A percentile compares a stretch with the other conserved stretches of the same genome.
Evolutionary conservation across 2,113 vertebrate species (phyloP).

Genomic region (Mormyrus iriodes): DNA sequence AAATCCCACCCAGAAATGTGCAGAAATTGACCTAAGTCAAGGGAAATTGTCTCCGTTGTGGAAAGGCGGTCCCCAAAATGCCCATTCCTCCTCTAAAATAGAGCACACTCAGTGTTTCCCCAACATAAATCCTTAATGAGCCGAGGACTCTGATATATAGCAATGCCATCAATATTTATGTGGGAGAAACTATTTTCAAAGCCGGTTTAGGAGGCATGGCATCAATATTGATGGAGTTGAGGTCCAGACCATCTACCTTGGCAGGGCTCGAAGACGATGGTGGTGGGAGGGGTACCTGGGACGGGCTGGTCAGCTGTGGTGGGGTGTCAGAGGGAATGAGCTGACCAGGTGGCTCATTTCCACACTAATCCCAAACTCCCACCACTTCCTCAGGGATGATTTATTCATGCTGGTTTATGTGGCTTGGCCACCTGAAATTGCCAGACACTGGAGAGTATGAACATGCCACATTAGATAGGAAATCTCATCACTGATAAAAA

Average conservation of each 20-base stretch:
- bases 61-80: conserved; percentile 40
- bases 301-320: conserved; percentile 38
- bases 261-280: conserved; percentile 43
- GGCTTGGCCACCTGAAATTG: not conserved
- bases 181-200: conserved; percentile 59
- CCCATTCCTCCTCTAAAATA: conserved; percentile 26
- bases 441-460: not conserved
- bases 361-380: not conserved
- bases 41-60: not conserved
- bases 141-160: conserved; percentile 50
- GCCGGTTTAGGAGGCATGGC: conserved; percentile 52
- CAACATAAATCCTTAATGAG: conserved; percentile 63
- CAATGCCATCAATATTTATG: conserved; percentile 68
- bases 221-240: conserved; percentile 69
- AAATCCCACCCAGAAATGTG: not conserved
- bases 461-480: not conserved
- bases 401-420: conserved; percentile 12
- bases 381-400: not conserved
- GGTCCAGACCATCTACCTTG: conserved; percentile 43
- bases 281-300: conserved; percentile 33
- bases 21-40: not conserved
- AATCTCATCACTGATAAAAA: not conserved
- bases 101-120: conserved; percentile 31
- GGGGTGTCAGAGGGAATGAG: conserved; percentile 34
- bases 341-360: not conserved